A percentile compares a stretch with the other conserved stretches of the same genome.
phyloP scores from a whole-genome alignment of 1,140 invertebrate genomes.

The Planococcus citri region DNA sequence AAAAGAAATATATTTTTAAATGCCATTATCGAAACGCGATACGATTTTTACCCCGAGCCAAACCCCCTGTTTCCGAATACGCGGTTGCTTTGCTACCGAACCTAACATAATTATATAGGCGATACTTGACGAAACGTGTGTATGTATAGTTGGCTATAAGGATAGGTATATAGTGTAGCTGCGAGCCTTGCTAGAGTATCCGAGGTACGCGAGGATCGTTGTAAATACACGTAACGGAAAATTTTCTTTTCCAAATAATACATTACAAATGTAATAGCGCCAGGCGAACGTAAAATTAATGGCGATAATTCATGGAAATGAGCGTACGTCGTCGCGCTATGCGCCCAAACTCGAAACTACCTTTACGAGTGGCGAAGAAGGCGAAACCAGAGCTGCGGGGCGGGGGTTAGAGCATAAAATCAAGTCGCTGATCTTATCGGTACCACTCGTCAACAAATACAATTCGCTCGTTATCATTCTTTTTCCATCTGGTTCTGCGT shows the following conservation, averaged over 20 bases:
- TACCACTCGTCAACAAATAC: conserved; percentile 1
- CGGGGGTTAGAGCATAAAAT: too few relatives aligned
- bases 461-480: neutral
- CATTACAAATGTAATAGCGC: neutral
- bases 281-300: neutral
- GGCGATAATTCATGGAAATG: conserved; percentile 1
- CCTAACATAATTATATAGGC: neutral
- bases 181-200: neutral
- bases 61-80: too few relatives aligned
- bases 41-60: neutral
- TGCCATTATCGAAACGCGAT: conserved; percentile 2
- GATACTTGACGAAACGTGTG: conserved; percentile 6
- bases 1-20: neutral
- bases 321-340: neutral
- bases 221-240: neutral
- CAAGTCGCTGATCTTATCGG: neutral
- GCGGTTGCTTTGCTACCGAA: too few relatives aligned
- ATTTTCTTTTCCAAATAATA: conserved; percentile 8
- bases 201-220: neutral
- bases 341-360: neutral
- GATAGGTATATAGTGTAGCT: neutral
- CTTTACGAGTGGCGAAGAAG: too few relatives aligned
- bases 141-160: neutral
- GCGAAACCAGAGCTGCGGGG: too few relatives aligned
- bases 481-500: neutral